A percentile compares a stretch with the other conserved stretches of the same genome.
Conservation (phyloP, 1,140 invertebrate genomes). For the Calosoma granatense region DNA sequence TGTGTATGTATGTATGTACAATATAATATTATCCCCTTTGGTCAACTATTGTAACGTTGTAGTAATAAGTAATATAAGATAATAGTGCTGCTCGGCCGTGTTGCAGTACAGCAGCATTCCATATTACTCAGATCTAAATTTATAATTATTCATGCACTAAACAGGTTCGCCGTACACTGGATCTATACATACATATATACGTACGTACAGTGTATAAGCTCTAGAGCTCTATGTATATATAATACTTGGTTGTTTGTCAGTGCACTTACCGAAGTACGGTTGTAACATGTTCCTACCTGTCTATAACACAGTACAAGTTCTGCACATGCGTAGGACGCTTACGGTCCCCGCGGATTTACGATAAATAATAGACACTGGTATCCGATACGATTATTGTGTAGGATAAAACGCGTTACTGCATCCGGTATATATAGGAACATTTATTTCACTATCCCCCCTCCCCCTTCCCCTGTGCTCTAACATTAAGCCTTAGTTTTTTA, state of each 20-base stretch:
- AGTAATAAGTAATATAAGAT: neutral
- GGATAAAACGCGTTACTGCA: too few species aligned
- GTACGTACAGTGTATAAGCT: too few species aligned
- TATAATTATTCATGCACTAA: conserved; percentile 7
- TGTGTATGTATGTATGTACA: too few species aligned
- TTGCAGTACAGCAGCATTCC: conserved; percentile 1
- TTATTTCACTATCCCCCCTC: too few species aligned
- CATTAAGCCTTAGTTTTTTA: too few species aligned
- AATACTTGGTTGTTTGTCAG: neutral
- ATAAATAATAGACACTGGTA: neutral
- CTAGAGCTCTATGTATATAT: too few species aligned
- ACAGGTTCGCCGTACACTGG: too few species aligned
- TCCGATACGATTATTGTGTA: neutral
- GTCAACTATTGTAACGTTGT: neutral
- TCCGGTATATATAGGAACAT: too few species aligned
- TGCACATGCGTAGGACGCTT: neutral
- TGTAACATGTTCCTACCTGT: too few species aligned
- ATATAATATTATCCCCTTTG: neutral
- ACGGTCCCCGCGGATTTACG: neutral
- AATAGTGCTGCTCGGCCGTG: neutral
- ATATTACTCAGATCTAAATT: conserved; percentile 5
- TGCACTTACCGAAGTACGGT: neutral
- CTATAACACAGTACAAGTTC: too few species aligned
- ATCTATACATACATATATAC: too few species aligned
- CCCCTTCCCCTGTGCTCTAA: too few species aligned